Percentiles rank a stretch among this genome's conserved stretches.
phyloP scores from a whole-genome alignment of 2,797 vertebrate genomes.

The Triplophysa bombifrons region DNA sequence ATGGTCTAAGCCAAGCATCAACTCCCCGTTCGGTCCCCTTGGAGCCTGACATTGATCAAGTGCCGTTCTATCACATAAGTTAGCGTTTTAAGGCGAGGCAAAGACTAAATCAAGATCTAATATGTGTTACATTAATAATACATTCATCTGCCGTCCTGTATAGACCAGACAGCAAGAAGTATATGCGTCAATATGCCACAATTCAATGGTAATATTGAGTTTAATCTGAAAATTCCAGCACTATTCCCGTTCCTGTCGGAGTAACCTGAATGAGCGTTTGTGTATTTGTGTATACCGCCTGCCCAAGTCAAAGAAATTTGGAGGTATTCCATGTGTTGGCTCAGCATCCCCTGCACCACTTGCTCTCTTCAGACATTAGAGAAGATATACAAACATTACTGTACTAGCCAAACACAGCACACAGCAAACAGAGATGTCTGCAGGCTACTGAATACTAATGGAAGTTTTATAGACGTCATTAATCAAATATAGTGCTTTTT shows the following conservation, averaged over 20 bases:
- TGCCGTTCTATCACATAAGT: background rate
- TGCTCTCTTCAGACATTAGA: slow-evolving; percentile 45
- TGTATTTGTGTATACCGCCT: slow-evolving; percentile 24
- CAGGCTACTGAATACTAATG: slow-evolving; percentile 10
- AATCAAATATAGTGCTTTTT: slow-evolving; percentile 22
- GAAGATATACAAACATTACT: slow-evolving; percentile 53
- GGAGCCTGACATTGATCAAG: slow-evolving; percentile 20
- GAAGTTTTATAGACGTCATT: slow-evolving; percentile 20
- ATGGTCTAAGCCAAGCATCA: background rate
- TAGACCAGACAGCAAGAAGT: background rate
- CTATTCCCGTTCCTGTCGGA: too few relatives aligned
- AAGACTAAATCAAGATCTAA: slow-evolving; percentile 3
- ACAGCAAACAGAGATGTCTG: slow-evolving; percentile 23
- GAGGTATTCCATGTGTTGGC: slow-evolving; percentile 51
- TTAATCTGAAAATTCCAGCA: slow-evolving; percentile 16
- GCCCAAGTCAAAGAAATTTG: slow-evolving; percentile 43
- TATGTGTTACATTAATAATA: slow-evolving; percentile 5
- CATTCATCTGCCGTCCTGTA: background rate
- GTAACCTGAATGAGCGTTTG: slow-evolving; percentile 12
- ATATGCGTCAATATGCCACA: background rate
- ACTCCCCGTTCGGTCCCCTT: background rate
- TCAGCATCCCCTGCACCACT: slow-evolving; percentile 50
- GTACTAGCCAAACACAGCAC: slow-evolving; percentile 44
- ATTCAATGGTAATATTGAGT: slow-evolving; percentile 11
- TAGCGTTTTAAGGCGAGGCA: background rate